A percentile compares a stretch with the other conserved stretches of the same genome.
Conservation (phyloP, 2,797 vertebrate genomes). For the Scolopax rusticola region DNA sequence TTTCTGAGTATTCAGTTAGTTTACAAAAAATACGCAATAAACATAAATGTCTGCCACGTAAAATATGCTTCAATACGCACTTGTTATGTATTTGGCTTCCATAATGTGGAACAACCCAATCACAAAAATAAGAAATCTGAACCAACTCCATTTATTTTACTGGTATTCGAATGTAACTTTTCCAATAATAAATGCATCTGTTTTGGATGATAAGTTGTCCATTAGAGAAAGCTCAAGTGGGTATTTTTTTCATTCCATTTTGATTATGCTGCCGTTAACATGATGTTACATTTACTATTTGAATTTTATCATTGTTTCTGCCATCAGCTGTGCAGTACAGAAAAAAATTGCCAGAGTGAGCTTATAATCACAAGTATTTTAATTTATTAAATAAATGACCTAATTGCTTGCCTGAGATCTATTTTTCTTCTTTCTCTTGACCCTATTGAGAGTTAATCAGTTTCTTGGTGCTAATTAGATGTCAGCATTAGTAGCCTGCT, state of each 20-base stretch:
- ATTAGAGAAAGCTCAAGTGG: slow-evolving; percentile 66
- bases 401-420: slow-evolving; percentile 71
- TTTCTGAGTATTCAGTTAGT: slow-evolving; percentile 45
- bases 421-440: slow-evolving; percentile 70
- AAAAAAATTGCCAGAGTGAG: slow-evolving; percentile 37
- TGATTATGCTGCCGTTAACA: slow-evolving; percentile 63
- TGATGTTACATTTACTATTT: slow-evolving; percentile 11
- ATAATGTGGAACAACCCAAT: slow-evolving; percentile 2
- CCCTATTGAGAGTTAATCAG: slow-evolving; percentile 75
- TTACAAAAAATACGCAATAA: slow-evolving; percentile 29
- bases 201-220: slow-evolving; percentile 70
- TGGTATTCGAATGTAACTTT: slow-evolving; percentile 63
- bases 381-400: slow-evolving; percentile 76
- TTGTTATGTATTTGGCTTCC: slow-evolving; percentile 27
- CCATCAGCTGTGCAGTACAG: not conserved
- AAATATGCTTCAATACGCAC: too few relatives aligned
- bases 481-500: slow-evolving; percentile 61
- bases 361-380: slow-evolving; percentile 67
- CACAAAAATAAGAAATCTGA: slow-evolving; percentile 56
- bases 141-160: slow-evolving; percentile 67
- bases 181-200: slow-evolving; percentile 60
- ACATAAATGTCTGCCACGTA: slow-evolving; percentile 26
- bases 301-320: slow-evolving; percentile 50
- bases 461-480: slow-evolving; percentile 76
- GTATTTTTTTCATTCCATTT: slow-evolving; percentile 9